A percentile compares a stretch with the other conserved stretches of the same genome.
Evolutionary conservation across 1,140 invertebrate species (phyloP).

Genomic region (Brachionus asplanchnoidis): DNA sequence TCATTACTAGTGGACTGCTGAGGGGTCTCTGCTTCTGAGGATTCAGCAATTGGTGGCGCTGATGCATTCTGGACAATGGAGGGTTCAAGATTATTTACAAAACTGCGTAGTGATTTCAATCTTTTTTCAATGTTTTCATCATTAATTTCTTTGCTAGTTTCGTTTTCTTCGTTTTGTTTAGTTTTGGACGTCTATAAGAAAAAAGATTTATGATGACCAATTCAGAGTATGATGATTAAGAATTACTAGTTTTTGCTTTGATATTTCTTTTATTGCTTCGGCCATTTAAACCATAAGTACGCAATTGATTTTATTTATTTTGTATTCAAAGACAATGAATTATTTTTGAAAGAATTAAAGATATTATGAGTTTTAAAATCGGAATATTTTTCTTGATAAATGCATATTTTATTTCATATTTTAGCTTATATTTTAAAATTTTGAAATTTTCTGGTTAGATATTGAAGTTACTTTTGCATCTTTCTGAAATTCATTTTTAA

Average conservation of each 20-base stretch:
- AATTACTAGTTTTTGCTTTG: conserved; percentile 23
- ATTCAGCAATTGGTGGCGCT: background rate
- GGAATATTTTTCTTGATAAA: background rate
- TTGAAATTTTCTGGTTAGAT: background rate
- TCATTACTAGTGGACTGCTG: background rate
- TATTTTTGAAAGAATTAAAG: background rate
- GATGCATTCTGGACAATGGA: background rate
- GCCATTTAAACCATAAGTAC: conserved; percentile 14
- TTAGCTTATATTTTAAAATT: background rate
- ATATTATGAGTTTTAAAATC: background rate
- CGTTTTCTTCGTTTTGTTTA: background rate
- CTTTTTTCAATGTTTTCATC: conserved; percentile 21
- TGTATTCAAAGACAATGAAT: background rate
- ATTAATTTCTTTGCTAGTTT: background rate
- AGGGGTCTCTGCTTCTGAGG: background rate
- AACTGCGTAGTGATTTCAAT: background rate
- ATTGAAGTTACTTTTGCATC: background rate
- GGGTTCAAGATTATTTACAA: conserved; percentile 19
- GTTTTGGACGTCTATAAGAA: background rate
- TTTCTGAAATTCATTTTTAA: too few relatives aligned
- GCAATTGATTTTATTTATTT: background rate
- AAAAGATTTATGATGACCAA: background rate
- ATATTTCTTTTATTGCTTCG: conserved; percentile 24
- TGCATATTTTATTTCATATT: background rate
- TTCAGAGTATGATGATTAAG: background rate